Evolutionary conservation across 2,113 vertebrate species (phyloP).

Genomic region (Montifringilla adamsi): DNA sequence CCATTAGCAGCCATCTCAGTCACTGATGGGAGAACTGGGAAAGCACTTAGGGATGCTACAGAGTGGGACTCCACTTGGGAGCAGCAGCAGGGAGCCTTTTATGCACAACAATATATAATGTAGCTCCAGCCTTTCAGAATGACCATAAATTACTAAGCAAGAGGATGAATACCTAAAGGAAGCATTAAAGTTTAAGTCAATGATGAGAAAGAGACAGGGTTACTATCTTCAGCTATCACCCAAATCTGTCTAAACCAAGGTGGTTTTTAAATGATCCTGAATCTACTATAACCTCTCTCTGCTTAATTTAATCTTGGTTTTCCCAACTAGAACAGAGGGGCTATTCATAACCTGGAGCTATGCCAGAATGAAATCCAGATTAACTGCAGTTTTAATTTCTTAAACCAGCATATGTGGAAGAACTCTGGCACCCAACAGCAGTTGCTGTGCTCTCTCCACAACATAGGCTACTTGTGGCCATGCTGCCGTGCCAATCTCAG

Average conservation of each 20-base stretch:
- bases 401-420: not conserved
- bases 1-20: not conserved
- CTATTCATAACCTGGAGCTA: not conserved
- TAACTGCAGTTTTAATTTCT: not conserved
- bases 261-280: not conserved
- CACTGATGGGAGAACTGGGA: not conserved
- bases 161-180: not conserved
- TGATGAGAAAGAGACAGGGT: not conserved
- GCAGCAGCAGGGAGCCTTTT: not conserved
- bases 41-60: not conserved
- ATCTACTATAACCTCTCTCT: not conserved
- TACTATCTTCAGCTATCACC: not conserved
- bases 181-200: not conserved
- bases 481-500: not conserved
- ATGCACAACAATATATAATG: not conserved
- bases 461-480: not conserved
- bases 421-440: not conserved
- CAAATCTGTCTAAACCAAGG: not conserved
- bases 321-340: not conserved
- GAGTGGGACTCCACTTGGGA: not conserved
- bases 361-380: not conserved
- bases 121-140: not conserved
- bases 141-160: not conserved
- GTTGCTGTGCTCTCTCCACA: not conserved
- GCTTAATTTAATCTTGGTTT: not conserved